A percentile compares a stretch with the other conserved stretches of the same genome.
Conservation (phyloP, 2,797 vertebrate genomes). For the Pseudomugil tenellus region DNA sequence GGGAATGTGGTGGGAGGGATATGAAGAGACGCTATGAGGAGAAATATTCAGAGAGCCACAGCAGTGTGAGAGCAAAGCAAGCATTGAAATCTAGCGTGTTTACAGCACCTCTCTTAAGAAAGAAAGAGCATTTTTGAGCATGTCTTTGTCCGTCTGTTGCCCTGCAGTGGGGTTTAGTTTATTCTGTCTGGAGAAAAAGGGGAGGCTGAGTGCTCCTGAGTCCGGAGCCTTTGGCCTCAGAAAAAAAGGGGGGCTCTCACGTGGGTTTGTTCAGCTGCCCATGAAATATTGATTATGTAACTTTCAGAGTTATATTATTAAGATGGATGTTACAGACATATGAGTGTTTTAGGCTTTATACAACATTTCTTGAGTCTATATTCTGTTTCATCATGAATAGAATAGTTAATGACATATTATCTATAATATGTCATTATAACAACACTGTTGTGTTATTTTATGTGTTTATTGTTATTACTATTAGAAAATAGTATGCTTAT, state of each 20-base stretch:
- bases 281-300: slow-evolving; percentile 84
- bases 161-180: slow-evolving; percentile 45
- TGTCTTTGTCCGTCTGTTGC: slow-evolving; percentile 50
- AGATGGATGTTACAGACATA: slow-evolving; percentile 40
- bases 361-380: slow-evolving; percentile 11
- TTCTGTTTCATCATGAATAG: slow-evolving; percentile 3
- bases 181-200: slow-evolving; percentile 37
- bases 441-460: too few species aligned
- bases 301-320: slow-evolving; percentile 72
- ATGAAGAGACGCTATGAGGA: slow-evolving; percentile 61
- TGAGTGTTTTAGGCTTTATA: slow-evolving; percentile 16
- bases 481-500: slow-evolving; percentile 19
- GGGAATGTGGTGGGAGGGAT: slow-evolving; percentile 73
- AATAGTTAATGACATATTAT: too few species aligned
- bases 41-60: slow-evolving; percentile 59
- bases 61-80: slow-evolving; percentile 55
- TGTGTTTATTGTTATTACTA: background rate
- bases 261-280: slow-evolving; percentile 66
- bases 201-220: slow-evolving; percentile 38
- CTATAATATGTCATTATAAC: too few species aligned
- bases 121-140: slow-evolving; percentile 28
- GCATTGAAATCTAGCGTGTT: slow-evolving; percentile 64
- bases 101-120: slow-evolving; percentile 49
- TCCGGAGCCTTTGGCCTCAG: slow-evolving; percentile 48
- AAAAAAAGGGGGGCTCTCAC: slow-evolving; percentile 59